Base-by-base conservation (phyloP, 2,797 vertebrate species). In the Lagodon rhomboides region DNA sequence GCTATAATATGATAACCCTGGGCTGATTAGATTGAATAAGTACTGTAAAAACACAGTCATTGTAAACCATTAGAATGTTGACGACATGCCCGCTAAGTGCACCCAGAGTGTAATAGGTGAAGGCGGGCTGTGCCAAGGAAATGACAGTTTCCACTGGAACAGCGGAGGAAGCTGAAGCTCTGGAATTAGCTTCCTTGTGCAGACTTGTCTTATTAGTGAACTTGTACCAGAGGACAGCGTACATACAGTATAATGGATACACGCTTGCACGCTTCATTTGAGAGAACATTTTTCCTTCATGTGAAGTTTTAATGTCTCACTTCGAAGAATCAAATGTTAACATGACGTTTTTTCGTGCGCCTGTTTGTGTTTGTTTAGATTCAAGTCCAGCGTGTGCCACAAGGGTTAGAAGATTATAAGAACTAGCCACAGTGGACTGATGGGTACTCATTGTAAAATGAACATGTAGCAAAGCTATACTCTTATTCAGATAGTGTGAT, bases 181-280 rank as follows among this genome's bases (percentile, higher is more conserved):
- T 91, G 91, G 94, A 92, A 93, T 93, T 93, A 89, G 82, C 80
- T 66, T 85, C 87, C 83, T 30, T 93, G 92, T 89, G 86, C 77
- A 79, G 91, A 91, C 92, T 83, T 93, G 93, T 90, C 90, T 77
- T 80, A 84, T 86, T 74, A 77, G 78, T 82, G 84, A 90, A 89
- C 80, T 82, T 66, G 71, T 68, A 46, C 69, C 50, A 72, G 67
- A 86, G 72, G 77, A 81, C 77, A 85, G 34, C 34, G 9, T 38
- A 59, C 77, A 75, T 69, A 47, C 60, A 73, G 41, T 22, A 27
- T 23, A 65, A 79, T 25, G 58, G 22, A 71, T 41, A 46, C 20
- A 65, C 55, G 64, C 62, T 4, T 22, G 5, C 58, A 73, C 59
- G 17, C 51, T 30, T 61, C 7, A 65, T 59, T 38, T 61, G 10